phyloP scores from a whole-genome alignment of 2,113 vertebrate genomes.

The Apteryx owenii region DNA sequence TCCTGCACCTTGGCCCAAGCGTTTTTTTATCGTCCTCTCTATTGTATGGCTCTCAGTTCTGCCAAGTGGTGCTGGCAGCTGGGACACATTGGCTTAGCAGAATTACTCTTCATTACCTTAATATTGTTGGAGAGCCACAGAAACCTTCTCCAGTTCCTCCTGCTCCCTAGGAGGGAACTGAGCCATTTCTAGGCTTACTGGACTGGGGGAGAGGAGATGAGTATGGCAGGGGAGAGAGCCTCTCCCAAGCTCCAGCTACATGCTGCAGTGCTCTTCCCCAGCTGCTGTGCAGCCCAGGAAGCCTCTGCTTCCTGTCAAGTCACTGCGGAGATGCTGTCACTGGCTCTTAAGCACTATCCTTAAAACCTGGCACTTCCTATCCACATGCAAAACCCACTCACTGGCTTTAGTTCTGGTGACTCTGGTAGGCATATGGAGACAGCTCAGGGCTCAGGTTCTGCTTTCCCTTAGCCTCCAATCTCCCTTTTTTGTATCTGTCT shows the following conservation, averaged over 20 bases:
- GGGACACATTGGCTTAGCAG: not conserved
- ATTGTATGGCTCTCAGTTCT: not conserved
- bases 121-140: not conserved
- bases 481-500: not conserved
- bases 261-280: not conserved
- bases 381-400: fast-evolving
- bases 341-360: not conserved
- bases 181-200: not conserved
- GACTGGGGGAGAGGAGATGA: not conserved
- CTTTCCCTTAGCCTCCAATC: not conserved
- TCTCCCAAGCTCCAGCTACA: not conserved
- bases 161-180: not conserved
- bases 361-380: not conserved
- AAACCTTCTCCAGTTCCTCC: not conserved
- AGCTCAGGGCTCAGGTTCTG: not conserved
- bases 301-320: too few relatives aligned
- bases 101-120: too few relatives aligned
- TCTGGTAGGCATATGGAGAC: not conserved
- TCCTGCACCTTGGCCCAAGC: not conserved
- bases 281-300: not conserved
- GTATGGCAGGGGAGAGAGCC: not conserved
- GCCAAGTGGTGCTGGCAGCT: not conserved
- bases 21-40: not conserved
- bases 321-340: too few relatives aligned
- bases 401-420: not conserved